These are phyloP conservation scores for Felis catus DNA, from an alignment of 2,113 vertebrate species.

Conservation along the genomic window F.catus_Fca126_mat1.0 CM031412.1:233111501-233112000, in stretches of 20 bases:
- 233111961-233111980: neutral
- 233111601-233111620: neutral
- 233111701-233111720: neutral
- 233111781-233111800: neutral
- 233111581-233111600: fast-evolving
- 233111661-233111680: neutral
- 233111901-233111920: neutral
- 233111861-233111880: neutral
- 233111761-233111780: neutral
- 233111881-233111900: too few relatives aligned
- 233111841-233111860: neutral
- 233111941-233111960: neutral
- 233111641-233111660: neutral
- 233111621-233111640: neutral
- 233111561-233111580: neutral
- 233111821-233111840: neutral
- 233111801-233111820: neutral
- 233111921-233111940: too few relatives aligned
- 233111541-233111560: neutral
- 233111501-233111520: too few relatives aligned
- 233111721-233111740: neutral
- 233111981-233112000: neutral
- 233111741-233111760: neutral
- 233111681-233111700: neutral
- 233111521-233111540: neutral